phyloP scores from a whole-genome alignment of 2,113 vertebrate genomes.

The Tenrec ecaudatus region DNA sequence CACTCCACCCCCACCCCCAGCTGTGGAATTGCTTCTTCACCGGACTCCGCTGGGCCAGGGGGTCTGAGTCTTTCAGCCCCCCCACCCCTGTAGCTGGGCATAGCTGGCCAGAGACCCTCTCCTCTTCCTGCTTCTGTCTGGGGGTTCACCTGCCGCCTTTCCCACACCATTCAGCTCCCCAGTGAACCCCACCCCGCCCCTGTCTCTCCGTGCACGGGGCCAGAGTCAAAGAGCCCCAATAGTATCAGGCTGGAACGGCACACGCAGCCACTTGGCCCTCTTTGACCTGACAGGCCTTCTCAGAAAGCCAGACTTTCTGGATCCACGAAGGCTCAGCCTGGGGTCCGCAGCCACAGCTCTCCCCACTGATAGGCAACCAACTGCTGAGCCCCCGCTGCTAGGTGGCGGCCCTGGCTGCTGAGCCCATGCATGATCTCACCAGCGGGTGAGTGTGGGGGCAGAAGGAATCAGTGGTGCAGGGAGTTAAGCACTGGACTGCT shows the following conservation, averaged over 20 bases:
- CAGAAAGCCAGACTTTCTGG: background rate
- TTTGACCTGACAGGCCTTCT: background rate
- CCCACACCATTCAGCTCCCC: too few species aligned
- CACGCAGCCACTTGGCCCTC: rapidly evolving
- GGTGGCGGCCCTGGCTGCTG: too few species aligned
- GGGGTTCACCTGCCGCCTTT: too few species aligned
- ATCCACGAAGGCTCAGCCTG: background rate
- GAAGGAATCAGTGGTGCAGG: too few species aligned
- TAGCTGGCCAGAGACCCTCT: rapidly evolving
- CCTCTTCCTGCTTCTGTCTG: background rate
- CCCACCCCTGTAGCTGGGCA: rapidly evolving
- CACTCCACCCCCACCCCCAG: background rate
- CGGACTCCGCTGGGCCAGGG: background rate
- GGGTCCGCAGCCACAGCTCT: background rate
- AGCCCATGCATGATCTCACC: too few species aligned
- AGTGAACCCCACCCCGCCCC: rapidly evolving
- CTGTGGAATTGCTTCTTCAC: background rate
- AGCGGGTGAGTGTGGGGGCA: too few species aligned
- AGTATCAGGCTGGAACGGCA: rapidly evolving
- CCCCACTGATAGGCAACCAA: background rate
- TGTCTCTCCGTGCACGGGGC: too few species aligned
- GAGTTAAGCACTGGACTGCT: too few species aligned
- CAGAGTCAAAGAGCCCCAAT: background rate
- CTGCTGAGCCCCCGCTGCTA: too few species aligned
- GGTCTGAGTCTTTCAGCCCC: too few species aligned